These are phyloP conservation scores for Parasteatoda tepidariorum DNA, from an alignment of 1,140 invertebrate species.

Conservation along the genomic window DNA sequence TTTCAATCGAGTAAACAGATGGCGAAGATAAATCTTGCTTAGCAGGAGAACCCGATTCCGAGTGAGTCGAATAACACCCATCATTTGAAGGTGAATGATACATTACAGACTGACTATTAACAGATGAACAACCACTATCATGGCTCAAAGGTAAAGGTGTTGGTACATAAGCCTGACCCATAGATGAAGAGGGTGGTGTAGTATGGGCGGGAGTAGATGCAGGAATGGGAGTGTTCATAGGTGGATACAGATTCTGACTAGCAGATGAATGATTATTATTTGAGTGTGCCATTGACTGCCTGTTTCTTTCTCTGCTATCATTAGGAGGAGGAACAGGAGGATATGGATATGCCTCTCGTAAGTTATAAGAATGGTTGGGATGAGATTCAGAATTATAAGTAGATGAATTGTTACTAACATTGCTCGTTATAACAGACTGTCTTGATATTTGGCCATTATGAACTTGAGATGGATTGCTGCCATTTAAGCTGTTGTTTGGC, in stretches of 20 bases:
- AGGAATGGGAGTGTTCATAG: constrained; percentile 59
- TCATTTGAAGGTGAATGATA: constrained; percentile 56
- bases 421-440: constrained; percentile 57
- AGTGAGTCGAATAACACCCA: constrained; percentile 49
- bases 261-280: constrained; percentile 32
- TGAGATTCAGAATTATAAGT: constrained; percentile 49
- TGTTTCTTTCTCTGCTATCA: constrained; percentile 3
- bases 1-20: constrained; percentile 53
- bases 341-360: constrained; percentile 47
- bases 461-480: constrained; percentile 20
- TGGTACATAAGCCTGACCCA: constrained; percentile 61
- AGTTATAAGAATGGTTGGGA: constrained; percentile 42
- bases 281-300: constrained; percentile 9
- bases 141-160: constrained; percentile 46
- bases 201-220: constrained; percentile 59
- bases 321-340: constrained; percentile 1
- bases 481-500: constrained; percentile 58
- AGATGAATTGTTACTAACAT: constrained; percentile 36
- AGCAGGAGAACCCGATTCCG: constrained; percentile 52
- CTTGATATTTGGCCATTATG: constrained; percentile 55
- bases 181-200: constrained; percentile 48
- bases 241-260: constrained; percentile 56
- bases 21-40: constrained; percentile 56
- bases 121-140: constrained; percentile 53
- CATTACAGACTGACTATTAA: constrained; percentile 52